These are phyloP conservation scores for Barbus barbus DNA, from an alignment of 2,113 vertebrate species.

Conservation along the genomic window DNA sequence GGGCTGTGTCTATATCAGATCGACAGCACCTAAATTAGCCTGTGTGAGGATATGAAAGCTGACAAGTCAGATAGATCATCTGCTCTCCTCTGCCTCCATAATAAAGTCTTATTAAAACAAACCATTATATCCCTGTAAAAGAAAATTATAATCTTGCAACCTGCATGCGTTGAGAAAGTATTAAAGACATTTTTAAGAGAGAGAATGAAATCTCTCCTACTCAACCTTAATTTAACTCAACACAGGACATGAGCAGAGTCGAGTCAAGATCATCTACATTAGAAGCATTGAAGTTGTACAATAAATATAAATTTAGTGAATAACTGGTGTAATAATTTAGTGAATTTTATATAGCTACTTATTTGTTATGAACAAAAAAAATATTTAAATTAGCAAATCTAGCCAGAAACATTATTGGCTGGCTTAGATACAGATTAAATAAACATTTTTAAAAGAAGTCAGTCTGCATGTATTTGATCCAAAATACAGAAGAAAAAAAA, in stretches of 20 bases:
- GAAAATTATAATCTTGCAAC: slow-evolving; percentile 42
- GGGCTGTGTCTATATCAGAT: neutral
- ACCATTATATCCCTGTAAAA: slow-evolving; percentile 14
- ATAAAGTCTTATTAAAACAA: slow-evolving; percentile 45
- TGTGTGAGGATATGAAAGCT: slow-evolving; percentile 39
- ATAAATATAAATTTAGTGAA: neutral
- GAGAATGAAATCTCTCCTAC: neutral
- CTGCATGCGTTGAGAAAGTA: neutral
- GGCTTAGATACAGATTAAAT: neutral
- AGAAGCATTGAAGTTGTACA: neutral
- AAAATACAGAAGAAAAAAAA: too few species aligned
- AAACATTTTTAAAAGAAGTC: too few species aligned
- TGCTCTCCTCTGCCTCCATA: slow-evolving; percentile 23
- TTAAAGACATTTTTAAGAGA: slow-evolving; percentile 14
- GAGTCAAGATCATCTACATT: neutral
- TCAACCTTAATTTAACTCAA: neutral
- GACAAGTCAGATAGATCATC: slow-evolving; percentile 46
- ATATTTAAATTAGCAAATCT: too few species aligned
- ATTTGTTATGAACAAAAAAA: too few species aligned
- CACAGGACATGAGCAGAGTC: neutral
- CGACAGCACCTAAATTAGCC: neutral
- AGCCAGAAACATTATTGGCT: too few species aligned
- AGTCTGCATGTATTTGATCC: neutral
- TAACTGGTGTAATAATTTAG: neutral
- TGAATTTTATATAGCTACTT: too few species aligned